These are phyloP conservation scores for Diarsia mendica DNA, from an alignment of 2,888 invertebrate species.

Conservation along the genomic window DNA sequence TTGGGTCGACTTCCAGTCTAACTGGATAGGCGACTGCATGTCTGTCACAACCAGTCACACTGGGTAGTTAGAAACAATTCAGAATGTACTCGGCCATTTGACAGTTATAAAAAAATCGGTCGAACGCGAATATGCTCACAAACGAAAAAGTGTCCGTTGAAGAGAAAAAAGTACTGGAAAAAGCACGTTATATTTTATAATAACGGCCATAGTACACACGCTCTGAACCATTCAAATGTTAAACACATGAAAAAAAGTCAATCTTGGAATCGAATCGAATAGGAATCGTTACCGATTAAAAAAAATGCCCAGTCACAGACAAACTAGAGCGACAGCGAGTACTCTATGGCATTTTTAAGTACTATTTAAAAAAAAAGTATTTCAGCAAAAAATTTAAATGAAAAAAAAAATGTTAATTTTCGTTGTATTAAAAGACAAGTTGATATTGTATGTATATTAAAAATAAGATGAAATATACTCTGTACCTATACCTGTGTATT, in stretches of 20 bases:
- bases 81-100: neutral
- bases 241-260: no score
- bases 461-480: slow-evolving; percentile 76
- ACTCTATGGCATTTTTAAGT: neutral
- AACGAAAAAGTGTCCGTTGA: neutral
- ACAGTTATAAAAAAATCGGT: neutral
- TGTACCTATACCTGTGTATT: slow-evolving; percentile 84
- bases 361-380: slow-evolving; percentile 12
- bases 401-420: slow-evolving; percentile 47
- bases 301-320: neutral
- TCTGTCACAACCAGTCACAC: neutral
- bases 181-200: neutral
- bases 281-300: neutral
- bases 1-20: neutral
- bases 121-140: neutral
- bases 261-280: no score
- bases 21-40: neutral
- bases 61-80: neutral
- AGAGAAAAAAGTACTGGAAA: neutral
- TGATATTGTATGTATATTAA: slow-evolving; percentile 69
- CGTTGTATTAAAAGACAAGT: slow-evolving; percentile 57
- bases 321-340: neutral
- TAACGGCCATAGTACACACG: neutral
- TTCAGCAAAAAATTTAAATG: slow-evolving; percentile 23
- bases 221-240: neutral